phyloP scores from a whole-genome alignment of 2,113 vertebrate species.

The Siniperca knerii region DNA sequence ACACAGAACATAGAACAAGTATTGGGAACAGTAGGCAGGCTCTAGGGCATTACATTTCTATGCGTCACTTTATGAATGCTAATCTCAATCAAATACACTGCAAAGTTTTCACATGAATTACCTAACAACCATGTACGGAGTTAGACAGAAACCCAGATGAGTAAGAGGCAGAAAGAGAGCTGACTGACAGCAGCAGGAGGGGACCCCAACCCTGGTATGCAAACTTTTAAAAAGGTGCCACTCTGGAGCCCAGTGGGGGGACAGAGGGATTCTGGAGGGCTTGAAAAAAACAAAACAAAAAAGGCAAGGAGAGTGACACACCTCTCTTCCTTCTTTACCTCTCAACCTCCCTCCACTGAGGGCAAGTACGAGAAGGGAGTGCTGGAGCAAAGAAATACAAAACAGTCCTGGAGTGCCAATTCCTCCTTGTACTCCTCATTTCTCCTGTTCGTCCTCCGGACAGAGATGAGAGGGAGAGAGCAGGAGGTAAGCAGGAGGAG shows the following conservation, averaged over 20 bases:
- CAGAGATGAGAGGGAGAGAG: conserved; percentile 32
- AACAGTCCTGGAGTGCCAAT: conserved; percentile 59
- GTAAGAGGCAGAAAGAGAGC: conserved; percentile 60
- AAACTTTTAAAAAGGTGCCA: conserved; percentile 65
- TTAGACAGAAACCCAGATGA: conserved; percentile 50
- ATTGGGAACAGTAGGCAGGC: conserved; percentile 66
- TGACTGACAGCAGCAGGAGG: conserved; percentile 71
- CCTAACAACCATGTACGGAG: conserved; percentile 56
- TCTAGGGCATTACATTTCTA: conserved; percentile 76
- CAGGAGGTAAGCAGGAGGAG: conserved; percentile 53
- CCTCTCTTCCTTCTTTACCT: conserved; percentile 68
- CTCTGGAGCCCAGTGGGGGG: conserved; percentile 53
- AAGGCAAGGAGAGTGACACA: conserved; percentile 71
- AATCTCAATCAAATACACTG: conserved; percentile 76
- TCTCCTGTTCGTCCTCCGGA: conserved; percentile 23
- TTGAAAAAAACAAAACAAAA: conserved; percentile 25
- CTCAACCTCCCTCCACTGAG: conserved; percentile 50
- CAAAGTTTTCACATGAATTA: conserved; percentile 64
- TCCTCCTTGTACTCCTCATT: conserved; percentile 25
- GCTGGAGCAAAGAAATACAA: conserved; percentile 53
- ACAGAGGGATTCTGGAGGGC: conserved; percentile 53
- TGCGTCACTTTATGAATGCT: conserved; percentile 70
- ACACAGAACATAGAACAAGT: conserved; percentile 60
- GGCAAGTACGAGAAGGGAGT: conserved; percentile 50
- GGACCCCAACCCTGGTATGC: conserved; percentile 75